These are phyloP conservation scores for Myrmecophaga tridactyla DNA, from an alignment of 2,113 vertebrate genomes.

Conservation along the genomic window DNA sequence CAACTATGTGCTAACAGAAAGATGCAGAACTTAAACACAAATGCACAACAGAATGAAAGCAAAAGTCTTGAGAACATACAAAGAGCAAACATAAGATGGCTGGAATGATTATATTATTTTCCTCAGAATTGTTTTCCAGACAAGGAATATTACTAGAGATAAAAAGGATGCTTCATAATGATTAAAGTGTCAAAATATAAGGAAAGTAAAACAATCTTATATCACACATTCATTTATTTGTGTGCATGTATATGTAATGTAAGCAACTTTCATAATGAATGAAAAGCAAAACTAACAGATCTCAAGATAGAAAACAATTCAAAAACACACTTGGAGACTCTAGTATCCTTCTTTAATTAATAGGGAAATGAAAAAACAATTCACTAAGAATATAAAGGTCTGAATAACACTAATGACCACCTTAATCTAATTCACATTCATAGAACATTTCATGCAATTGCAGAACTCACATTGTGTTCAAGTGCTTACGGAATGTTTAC, in stretches of 20 bases:
- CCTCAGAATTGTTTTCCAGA: neutral
- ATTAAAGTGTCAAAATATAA: neutral
- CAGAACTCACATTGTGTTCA: neutral
- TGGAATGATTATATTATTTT: neutral
- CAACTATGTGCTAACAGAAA: neutral
- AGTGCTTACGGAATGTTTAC: neutral
- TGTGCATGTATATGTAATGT: neutral
- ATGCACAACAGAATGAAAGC: neutral
- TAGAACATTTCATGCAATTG: neutral
- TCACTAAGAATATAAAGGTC: neutral
- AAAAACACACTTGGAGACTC: neutral
- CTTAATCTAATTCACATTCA: neutral
- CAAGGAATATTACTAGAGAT: neutral
- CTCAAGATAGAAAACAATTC: neutral
- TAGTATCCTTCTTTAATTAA: neutral
- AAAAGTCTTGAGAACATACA: neutral
- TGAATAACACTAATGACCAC: neutral
- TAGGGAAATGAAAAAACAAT: too few relatives aligned
- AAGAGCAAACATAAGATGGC: neutral
- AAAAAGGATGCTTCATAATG: neutral
- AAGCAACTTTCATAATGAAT: neutral
- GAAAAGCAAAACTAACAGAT: neutral
- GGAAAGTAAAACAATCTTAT: neutral
- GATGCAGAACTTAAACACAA: neutral
- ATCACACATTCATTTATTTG: too few relatives aligned